These are phyloP conservation scores for Sebastes nivosus DNA, from an alignment of 2,797 vertebrate species.

Conservation along the genomic window DNA sequence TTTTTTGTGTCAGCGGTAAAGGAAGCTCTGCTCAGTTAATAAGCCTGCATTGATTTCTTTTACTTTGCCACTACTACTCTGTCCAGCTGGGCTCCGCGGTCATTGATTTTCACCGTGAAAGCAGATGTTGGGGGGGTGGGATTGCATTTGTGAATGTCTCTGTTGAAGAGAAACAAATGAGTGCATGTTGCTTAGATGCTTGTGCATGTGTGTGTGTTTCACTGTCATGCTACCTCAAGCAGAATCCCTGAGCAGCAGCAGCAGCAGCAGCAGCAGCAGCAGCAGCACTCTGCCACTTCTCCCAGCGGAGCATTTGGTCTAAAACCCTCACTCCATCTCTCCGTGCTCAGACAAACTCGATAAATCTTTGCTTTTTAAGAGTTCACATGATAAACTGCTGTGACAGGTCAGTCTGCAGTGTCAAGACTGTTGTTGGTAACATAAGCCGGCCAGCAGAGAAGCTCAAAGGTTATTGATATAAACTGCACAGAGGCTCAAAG, in stretches of 20 bases:
- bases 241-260: conserved; percentile 31
- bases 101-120: conserved; percentile 70
- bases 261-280: conserved; percentile 32
- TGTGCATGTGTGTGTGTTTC: neutral
- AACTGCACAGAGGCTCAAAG: conserved; percentile 6
- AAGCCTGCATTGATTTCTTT: conserved; percentile 78
- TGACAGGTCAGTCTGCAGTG: conserved; percentile 29
- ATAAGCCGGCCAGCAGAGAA: conserved; percentile 17
- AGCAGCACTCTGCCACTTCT: conserved; percentile 40
- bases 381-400: conserved; percentile 54
- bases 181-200: neutral
- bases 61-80: conserved; percentile 64
- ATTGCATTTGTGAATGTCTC: conserved; percentile 53
- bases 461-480: conserved; percentile 35
- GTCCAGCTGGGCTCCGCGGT: conserved; percentile 52
- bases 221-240: conserved; percentile 44
- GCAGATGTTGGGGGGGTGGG: conserved; percentile 21
- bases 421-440: conserved; percentile 31
- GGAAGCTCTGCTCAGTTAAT: conserved; percentile 71
- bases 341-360: conserved; percentile 41
- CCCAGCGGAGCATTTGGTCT: conserved; percentile 60
- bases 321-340: conserved; percentile 49
- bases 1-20: conserved; percentile 58
- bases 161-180: conserved; percentile 51
- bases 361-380: conserved; percentile 59